These are phyloP conservation scores for Hydractinia echinata DNA, from an alignment of 30 jellyfish, hydroid and myxozoan genomes.

Conservation along the genomic window DNA sequence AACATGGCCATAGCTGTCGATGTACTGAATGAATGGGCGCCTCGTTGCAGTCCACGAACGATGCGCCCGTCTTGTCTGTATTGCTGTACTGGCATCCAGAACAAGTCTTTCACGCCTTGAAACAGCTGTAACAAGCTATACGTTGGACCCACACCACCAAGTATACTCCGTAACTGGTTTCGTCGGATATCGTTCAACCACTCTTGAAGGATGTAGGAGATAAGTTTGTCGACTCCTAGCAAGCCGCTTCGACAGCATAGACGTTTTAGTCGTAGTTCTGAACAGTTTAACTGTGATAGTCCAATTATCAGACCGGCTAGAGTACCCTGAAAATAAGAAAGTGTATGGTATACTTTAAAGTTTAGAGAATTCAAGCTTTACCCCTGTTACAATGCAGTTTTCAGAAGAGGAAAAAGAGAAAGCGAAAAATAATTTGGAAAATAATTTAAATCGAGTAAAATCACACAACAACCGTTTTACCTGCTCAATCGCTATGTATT, in stretches of 20 bases:
- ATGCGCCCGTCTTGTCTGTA: constrained; percentile 95
- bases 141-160: constrained; percentile 99
- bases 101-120: constrained; percentile 90
- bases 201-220: constrained; percentile 62
- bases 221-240: constrained; percentile 78
- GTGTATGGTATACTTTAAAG: neutral
- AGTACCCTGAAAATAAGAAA: constrained; percentile 73
- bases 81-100: constrained; percentile 98
- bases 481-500: constrained; percentile 80
- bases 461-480: constrained; percentile 24
- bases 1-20: constrained; percentile 98
- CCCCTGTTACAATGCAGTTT: neutral
- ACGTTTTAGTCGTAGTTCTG: constrained; percentile 79
- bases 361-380: neutral
- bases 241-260: constrained; percentile 96
- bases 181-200: constrained; percentile 88
- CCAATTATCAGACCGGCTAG: constrained; percentile 91
- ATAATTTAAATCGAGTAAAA: neutral
- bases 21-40: constrained; percentile 98
- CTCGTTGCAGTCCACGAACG: constrained; percentile 94
- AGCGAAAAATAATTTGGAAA: neutral
- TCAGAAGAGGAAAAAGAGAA: too few relatives aligned
- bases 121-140: constrained; percentile 86
- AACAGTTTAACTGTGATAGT: constrained; percentile 86
- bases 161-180: constrained; percentile 77